Percentiles rank a stretch among this genome's conserved stretches.
Conservation (phyloP, 2,797 vertebrate genomes). For the Clamator glandarius region DNA sequence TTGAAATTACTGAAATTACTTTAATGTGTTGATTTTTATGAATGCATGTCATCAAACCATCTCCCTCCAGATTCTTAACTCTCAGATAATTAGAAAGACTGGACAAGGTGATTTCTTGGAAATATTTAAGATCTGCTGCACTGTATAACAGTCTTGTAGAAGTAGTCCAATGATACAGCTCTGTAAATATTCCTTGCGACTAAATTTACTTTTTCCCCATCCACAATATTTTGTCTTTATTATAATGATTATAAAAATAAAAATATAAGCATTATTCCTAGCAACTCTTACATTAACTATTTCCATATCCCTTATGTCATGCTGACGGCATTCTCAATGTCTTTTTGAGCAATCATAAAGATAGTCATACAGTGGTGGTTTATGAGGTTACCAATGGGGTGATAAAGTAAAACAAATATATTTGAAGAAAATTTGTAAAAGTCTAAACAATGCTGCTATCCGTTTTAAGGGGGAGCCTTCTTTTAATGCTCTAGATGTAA, state of each 20-base stretch:
- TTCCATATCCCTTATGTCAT: background rate
- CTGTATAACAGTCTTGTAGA: background rate
- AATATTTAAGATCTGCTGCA: background rate
- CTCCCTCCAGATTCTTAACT: background rate
- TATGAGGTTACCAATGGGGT: background rate
- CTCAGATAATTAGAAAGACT: background rate
- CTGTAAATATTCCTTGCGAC: background rate
- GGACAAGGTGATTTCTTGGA: background rate
- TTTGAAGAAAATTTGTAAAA: background rate
- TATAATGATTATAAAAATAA: background rate
- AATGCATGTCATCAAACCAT: background rate
- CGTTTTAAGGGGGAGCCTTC: background rate
- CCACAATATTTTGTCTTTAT: background rate
- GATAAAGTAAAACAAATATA: background rate
- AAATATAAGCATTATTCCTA: background rate
- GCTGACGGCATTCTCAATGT: background rate
- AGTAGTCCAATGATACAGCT: background rate
- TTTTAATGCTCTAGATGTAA: background rate
- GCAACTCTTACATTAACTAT: background rate
- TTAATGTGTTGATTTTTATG: background rate
- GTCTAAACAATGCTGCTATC: accelerated
- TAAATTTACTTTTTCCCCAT: background rate
- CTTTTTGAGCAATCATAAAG: background rate
- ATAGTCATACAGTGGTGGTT: background rate
- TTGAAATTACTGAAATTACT: background rate